Percentiles rank a stretch among this genome's conserved stretches.
phyloP scores from a whole-genome alignment of 2,797 vertebrate species.

The Threskiornis aethiopicus region DNA sequence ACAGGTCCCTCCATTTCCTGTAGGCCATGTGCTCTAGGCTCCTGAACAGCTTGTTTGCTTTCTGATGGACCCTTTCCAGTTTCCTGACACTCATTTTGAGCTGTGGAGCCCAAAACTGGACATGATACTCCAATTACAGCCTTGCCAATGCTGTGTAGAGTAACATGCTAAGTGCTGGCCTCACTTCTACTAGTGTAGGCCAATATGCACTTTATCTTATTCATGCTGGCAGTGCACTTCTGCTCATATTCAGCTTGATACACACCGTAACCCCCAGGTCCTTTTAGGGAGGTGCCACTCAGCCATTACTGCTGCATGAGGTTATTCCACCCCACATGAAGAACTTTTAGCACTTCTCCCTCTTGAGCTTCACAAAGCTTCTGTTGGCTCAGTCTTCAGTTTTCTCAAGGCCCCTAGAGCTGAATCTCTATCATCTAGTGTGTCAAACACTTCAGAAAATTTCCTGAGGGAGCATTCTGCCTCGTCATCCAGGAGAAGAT shows the following conservation, averaged over 20 bases:
- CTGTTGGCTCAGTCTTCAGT: background rate
- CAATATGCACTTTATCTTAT: background rate
- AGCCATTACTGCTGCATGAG: background rate
- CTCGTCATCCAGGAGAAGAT: background rate
- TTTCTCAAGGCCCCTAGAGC: background rate
- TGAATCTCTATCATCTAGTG: background rate
- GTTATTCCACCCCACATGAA: fast-evolving
- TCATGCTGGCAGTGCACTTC: background rate
- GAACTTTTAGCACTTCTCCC: background rate
- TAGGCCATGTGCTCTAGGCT: background rate
- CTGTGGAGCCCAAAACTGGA: background rate
- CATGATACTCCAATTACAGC: background rate
- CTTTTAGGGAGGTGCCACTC: background rate
- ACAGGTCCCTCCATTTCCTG: background rate
- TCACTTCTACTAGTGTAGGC: background rate
- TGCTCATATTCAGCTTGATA: background rate
- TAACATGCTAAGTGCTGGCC: background rate
- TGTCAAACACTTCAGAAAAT: background rate
- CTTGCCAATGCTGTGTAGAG: background rate
- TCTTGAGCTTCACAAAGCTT: background rate
- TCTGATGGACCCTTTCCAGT: background rate
- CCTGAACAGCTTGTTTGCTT: background rate
- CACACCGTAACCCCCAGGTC: background rate
- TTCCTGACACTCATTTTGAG: background rate
- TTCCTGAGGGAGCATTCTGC: background rate